Conservation (phyloP, 2,888 invertebrate species). For the Seladonia tumulorum region DNA sequence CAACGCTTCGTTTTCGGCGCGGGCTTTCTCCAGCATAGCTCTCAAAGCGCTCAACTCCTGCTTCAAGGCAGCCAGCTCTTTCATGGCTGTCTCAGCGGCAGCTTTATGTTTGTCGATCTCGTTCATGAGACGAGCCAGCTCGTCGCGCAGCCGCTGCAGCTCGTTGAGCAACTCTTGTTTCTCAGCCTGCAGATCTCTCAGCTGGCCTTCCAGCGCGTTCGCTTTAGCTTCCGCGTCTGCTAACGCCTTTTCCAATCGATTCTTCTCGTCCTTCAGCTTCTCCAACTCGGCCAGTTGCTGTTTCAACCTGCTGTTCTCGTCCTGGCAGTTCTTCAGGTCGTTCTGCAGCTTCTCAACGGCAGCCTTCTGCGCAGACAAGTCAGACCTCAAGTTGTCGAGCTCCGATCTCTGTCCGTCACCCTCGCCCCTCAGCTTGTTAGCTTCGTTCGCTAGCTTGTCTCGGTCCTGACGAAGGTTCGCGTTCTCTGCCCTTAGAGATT, state of each 20-base stretch:
- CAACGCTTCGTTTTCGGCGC: conserved; percentile 59
- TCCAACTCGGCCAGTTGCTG: conserved; percentile 43
- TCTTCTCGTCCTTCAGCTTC: conserved; percentile 1
- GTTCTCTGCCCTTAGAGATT: conserved; percentile 50
- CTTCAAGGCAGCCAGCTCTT: conserved; percentile 59
- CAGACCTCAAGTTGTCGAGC: conserved; percentile 51
- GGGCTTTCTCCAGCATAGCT: conserved; percentile 54
- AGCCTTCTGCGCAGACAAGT: conserved; percentile 39
- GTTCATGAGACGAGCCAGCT: conserved; percentile 59
- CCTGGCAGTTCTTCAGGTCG: conserved; percentile 60
- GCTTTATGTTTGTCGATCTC: conserved; percentile 59
- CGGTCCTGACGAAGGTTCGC: conserved; percentile 42
- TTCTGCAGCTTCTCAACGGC: conserved; percentile 50
- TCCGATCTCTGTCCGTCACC: conserved; percentile 50
- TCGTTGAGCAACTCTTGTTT: conserved; percentile 62
- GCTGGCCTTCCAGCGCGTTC: conserved; percentile 35
- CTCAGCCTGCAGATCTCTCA: conserved; percentile 46
- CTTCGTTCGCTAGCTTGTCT: conserved; percentile 40
- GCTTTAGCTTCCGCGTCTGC: conserved; percentile 21
- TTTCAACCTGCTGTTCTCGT: conserved; percentile 53
- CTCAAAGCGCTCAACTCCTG: conserved; percentile 62
- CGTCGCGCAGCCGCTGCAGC: conserved; percentile 59
- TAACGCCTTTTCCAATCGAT: conserved; percentile 27
- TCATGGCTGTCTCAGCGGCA: conserved; percentile 50
- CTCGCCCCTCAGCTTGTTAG: conserved; percentile 45